Percentiles rank a stretch among this genome's conserved stretches.
phyloP scores from a whole-genome alignment of 2,888 invertebrate genomes.

The Limenitis camilla region DNA sequence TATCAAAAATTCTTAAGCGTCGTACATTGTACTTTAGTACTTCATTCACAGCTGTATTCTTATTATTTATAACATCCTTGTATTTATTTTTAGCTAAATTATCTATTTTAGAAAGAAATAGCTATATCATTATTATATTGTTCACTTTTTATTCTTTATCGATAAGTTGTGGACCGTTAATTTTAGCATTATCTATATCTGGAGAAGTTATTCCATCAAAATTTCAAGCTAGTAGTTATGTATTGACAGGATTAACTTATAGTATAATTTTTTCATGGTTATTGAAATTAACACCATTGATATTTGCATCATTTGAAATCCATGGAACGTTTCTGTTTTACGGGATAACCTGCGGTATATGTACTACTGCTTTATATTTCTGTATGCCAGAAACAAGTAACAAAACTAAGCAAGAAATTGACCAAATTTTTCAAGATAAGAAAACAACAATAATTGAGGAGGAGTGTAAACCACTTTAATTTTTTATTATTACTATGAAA shows the following conservation, averaged over 20 bases:
- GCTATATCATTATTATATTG: slow-evolving; percentile 32
- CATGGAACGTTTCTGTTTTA: slow-evolving; percentile 40
- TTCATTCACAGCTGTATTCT: slow-evolving; percentile 36
- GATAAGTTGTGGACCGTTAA: slow-evolving; percentile 49
- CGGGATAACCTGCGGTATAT: slow-evolving; percentile 25
- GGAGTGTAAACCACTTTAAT: no score
- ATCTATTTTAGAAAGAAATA: slow-evolving; percentile 35
- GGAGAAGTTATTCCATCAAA: slow-evolving; percentile 45
- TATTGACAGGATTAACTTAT: slow-evolving; percentile 31
- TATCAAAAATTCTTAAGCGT: slow-evolving; percentile 24
- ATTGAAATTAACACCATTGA: slow-evolving; percentile 40
- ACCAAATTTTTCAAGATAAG: slow-evolving; percentile 16
- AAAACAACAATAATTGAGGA: no score
- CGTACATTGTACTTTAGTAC: slow-evolving; percentile 39
- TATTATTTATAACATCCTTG: slow-evolving; percentile 41
- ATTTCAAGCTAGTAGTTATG: slow-evolving; percentile 37
- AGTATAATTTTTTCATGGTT: slow-evolving; percentile 37
- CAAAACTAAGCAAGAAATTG: slow-evolving; percentile 33
- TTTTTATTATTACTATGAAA: no score
- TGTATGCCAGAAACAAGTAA: slow-evolving; percentile 35
- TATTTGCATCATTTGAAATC: slow-evolving; percentile 36
- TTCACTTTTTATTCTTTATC: slow-evolving; percentile 40
- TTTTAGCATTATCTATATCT: slow-evolving; percentile 41
- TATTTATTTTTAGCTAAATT: slow-evolving; percentile 42
- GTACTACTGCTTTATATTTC: slow-evolving; percentile 24